These are phyloP conservation scores for Micoletzkya japonica DNA, from an alignment of 2,888 invertebrate genomes.

Conservation along the genomic window DNA sequence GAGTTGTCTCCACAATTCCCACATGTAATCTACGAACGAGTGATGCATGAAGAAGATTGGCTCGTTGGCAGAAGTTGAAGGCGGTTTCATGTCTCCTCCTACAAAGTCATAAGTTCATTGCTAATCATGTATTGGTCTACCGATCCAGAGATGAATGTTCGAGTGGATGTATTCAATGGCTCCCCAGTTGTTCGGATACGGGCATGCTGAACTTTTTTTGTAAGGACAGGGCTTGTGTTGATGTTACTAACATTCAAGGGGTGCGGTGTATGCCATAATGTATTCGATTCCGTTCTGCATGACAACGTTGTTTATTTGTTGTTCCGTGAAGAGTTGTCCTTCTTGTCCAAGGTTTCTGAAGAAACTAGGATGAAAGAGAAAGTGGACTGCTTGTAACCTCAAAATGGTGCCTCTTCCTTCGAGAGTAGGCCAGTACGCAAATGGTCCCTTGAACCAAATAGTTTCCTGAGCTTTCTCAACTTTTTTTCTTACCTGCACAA, in stretches of 20 bases:
- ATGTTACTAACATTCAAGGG: slow-evolving; percentile 45
- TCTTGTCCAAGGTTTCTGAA: slow-evolving; percentile 54
- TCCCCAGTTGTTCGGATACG: slow-evolving; percentile 60
- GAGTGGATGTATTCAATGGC: slow-evolving; percentile 62
- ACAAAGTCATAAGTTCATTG: not conserved
- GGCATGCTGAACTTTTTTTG: slow-evolving; percentile 50
- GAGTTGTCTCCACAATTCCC: slow-evolving; percentile 64
- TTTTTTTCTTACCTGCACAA: slow-evolving; percentile 27
- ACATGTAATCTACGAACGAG: slow-evolving; percentile 65
- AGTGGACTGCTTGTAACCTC: slow-evolving; percentile 39
- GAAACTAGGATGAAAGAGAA: not conserved
- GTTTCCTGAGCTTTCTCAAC: not conserved
- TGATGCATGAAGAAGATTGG: slow-evolving; percentile 65
- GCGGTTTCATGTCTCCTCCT: slow-evolving; percentile 36
- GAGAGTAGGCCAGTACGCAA: slow-evolving; percentile 61
- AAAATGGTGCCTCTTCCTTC: slow-evolving; percentile 59
- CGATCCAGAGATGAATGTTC: slow-evolving; percentile 58
- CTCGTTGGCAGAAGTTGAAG: slow-evolving; percentile 60
- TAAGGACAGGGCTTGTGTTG: not conserved
- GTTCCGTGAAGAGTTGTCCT: slow-evolving; percentile 54
- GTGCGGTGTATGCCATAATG: slow-evolving; percentile 61
- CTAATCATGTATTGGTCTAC: slow-evolving; percentile 4
- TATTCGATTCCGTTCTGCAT: slow-evolving; percentile 59
- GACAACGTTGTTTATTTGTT: slow-evolving; percentile 56
- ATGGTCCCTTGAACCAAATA: slow-evolving; percentile 52